Base-by-base conservation (phyloP, 2,113 vertebrate genomes). In the Pomatorhinus ruficollis region DNA sequence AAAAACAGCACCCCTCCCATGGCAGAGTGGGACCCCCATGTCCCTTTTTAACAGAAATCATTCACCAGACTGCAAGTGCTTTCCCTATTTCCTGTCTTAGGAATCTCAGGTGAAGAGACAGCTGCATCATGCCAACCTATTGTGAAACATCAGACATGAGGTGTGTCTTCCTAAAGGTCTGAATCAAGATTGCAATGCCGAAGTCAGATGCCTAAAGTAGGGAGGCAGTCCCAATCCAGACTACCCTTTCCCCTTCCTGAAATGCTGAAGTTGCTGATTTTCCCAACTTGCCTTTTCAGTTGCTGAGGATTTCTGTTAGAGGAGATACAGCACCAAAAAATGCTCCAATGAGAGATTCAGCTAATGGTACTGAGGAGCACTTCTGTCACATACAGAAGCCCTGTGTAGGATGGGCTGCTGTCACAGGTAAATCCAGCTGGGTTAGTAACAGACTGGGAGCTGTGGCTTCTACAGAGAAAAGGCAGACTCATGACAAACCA, bases 91-190 rank as follows among this genome's bases (percentile, higher is more conserved):
- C 47, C 65, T 76, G 12, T 30, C 21, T 66, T 65, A 50, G 35
- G 23, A 95, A n/a, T 47, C n/a, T 83, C n/a, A 40, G 80, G 39
- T 49, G 71, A 90, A 71, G 60, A 96, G 64, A 31, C 68, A 91
- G 77, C 65, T 71, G 77, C 61, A 69, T 71, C 2, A 1, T 63
- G 56, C 65, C 84, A 91, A 28, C 33, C 1, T 6, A 18, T 21
- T 68, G 90, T 45, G 92, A 93, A 95, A 96, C 31, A 76, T 23
- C 6, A 81, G 52, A 60, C 60, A 47, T 23, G 39, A 93, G 93
- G 92, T 31, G 69, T 89, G 90, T 85, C 90, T 70, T 70, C 52
- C 39, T 66, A 71, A 83, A 93, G 25, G 57, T 74, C 93, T 93
- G 78, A 96, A 90, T 91, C 87, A 95, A 61, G 70, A 82, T 2